A percentile compares a stretch with the other conserved stretches of the same genome.
phyloP scores from a whole-genome alignment of 2,797 vertebrate species.

The Parambassis ranga region DNA sequence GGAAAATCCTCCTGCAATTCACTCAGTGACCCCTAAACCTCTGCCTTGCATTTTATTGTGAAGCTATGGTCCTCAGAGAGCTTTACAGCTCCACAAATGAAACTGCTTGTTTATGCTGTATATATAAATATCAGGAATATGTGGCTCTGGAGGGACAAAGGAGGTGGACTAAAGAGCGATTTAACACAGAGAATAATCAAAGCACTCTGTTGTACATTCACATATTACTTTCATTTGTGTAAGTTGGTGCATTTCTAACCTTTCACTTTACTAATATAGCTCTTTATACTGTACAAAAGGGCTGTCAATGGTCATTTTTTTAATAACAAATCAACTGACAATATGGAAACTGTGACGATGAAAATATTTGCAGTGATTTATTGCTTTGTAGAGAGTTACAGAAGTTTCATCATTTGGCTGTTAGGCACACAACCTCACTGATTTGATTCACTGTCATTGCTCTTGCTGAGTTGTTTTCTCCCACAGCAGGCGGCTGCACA shows the following conservation, averaged over 20 bases:
- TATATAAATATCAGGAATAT: slow-evolving; percentile 18
- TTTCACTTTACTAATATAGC: too few relatives aligned
- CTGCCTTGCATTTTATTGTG: not conserved
- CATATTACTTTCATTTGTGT: too few relatives aligned
- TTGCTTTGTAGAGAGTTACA: not conserved
- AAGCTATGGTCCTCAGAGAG: slow-evolving; percentile 6
- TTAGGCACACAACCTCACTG: not conserved
- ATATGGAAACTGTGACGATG: too few relatives aligned
- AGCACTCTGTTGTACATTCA: not conserved
- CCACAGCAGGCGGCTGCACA: not conserved
- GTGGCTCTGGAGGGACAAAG: not conserved
- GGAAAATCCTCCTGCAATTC: slow-evolving; percentile 13
- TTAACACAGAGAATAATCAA: not conserved
- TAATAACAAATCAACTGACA: too few relatives aligned
- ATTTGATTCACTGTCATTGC: not conserved
- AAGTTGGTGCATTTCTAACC: too few relatives aligned
- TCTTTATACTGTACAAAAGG: too few relatives aligned
- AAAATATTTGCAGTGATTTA: not conserved
- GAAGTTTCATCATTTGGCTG: not conserved
- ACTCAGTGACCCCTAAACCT: slow-evolving; percentile 6
- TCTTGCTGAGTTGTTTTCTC: not conserved
- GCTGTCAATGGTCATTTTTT: too few relatives aligned
- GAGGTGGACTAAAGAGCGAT: not conserved
- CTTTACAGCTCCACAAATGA: slow-evolving; percentile 34
- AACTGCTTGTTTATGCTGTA: slow-evolving; percentile 14